Evolutionary conservation across 1,140 invertebrate genomes (phyloP).

Genomic region (Phymorhynchus buccinoides): DNA sequence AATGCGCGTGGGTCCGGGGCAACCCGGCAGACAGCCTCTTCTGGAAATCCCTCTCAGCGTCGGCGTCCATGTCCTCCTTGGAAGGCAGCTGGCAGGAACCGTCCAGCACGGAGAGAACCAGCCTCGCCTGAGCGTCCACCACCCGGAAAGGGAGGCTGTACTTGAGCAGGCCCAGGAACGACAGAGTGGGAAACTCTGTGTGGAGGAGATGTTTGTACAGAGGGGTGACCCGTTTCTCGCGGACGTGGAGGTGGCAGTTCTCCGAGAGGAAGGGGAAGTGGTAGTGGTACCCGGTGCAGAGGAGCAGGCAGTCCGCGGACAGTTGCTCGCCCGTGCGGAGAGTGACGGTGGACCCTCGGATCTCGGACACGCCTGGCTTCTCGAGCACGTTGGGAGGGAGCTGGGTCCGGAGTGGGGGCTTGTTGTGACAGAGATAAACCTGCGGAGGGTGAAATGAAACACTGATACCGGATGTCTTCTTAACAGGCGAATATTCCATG

Average conservation of each 20-base stretch:
- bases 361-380: constrained; percentile 56
- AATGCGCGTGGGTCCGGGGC: constrained; percentile 81
- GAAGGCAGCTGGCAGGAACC: constrained; percentile 80
- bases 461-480: too few species aligned
- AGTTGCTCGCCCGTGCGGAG: constrained; percentile 72
- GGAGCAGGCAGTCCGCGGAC: constrained; percentile 82
- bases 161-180: constrained; percentile 86
- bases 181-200: constrained; percentile 83
- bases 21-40: constrained; percentile 76
- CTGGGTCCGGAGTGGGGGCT: constrained; percentile 44
- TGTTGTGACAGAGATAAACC: constrained; percentile 68
- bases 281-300: constrained; percentile 89
- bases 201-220: constrained; percentile 91
- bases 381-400: constrained; percentile 64
- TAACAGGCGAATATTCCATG: too few species aligned
- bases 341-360: constrained; percentile 51
- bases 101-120: constrained; percentile 79
- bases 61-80: constrained; percentile 79
- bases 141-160: constrained; percentile 87
- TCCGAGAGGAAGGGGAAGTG: constrained; percentile 85
- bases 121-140: constrained; percentile 88
- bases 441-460: constrained; percentile 22
- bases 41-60: constrained; percentile 78
- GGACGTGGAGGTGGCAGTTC: constrained; percentile 81
- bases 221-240: constrained; percentile 85